Conservation (phyloP, 2,888 invertebrate genomes). For the Eudasyphora cyanicolor region DNA sequence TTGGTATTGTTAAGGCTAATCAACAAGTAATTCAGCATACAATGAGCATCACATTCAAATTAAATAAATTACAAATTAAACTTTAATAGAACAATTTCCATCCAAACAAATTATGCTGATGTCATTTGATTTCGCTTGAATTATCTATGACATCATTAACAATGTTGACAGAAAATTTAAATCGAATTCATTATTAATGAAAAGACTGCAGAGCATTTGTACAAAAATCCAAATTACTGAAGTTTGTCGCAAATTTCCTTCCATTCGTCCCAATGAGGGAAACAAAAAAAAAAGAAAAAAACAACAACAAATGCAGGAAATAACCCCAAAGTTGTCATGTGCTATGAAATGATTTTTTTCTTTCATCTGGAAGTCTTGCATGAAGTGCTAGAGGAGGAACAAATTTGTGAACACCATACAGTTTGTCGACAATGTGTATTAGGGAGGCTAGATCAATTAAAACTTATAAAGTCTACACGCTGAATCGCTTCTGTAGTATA, state of each 20-base stretch:
- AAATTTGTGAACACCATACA: not conserved
- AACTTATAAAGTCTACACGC: no score
- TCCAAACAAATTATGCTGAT: slow-evolving; percentile 34
- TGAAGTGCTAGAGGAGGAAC: not conserved
- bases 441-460: no score
- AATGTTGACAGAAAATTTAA: slow-evolving; percentile 58
- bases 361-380: not conserved
- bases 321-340: slow-evolving; percentile 15
- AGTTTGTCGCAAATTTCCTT: not conserved
- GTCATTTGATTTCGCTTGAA: slow-evolving; percentile 16
- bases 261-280: not conserved
- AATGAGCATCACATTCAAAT: slow-evolving; percentile 27
- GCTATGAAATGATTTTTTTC: not conserved
- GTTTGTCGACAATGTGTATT: not conserved
- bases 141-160: slow-evolving; percentile 50
- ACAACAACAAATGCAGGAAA: slow-evolving; percentile 6
- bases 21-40: no score
- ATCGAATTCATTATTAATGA: slow-evolving; percentile 53
- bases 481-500: no score
- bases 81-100: slow-evolving; percentile 48
- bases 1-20: no score
- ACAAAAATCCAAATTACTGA: not conserved
- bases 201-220: not conserved
- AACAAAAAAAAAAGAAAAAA: no score
- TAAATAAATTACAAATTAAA: slow-evolving; percentile 51